Evolutionary conservation across 1,140 invertebrate species (phyloP), one percentile per base, ranked within the genome.

Genomic region (Drosophila cardini): DNA sequence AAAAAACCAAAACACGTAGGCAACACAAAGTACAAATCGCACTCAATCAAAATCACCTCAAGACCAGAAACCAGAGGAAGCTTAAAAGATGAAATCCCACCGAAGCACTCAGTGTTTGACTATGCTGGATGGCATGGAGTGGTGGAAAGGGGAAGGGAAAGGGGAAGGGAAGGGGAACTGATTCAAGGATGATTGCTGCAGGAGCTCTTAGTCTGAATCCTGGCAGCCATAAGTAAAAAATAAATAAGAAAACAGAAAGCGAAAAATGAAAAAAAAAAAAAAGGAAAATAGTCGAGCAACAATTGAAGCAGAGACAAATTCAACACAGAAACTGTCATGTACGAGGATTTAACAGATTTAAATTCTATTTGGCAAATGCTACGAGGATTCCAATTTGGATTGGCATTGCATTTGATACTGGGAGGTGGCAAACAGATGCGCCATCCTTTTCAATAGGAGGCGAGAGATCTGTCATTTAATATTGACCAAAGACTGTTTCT

Each of bases 21-120:
- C 79, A 73, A 71, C 76, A 78, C 82, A 86, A 82, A 85, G 83
- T 86, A 86, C 79, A 86, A 86, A 86, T 87, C 84, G 82, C 81
- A 87, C 83, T 87, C 79, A 86, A 86, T 86, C 83, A 83, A 86
- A 89, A 86, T 86, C 83, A 86, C 83, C 84, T 86, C 79, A 78
- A 74, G 72, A 80, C 48, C 63, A 40, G n/a, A 67, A 52, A 75
- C 34, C 52, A 38, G 52, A 16, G 52, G 15, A 50, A 86, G 81
- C 82, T 76, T 86, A 55, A 74, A 45, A 76, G 63, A 76, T 81
- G 67, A 82, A 86, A 55, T 55, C 52, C 52, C 32, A 38, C 52
- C 52, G 15, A 38, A 38, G 4, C 32, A 21, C 32, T 9, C 10
- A 38, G 71, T 21, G 43, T 7, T 45, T 45, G 60, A 56, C 73